Base-by-base conservation (phyloP, 1,140 invertebrate species). In the Druon quercuslanigerum region DNA sequence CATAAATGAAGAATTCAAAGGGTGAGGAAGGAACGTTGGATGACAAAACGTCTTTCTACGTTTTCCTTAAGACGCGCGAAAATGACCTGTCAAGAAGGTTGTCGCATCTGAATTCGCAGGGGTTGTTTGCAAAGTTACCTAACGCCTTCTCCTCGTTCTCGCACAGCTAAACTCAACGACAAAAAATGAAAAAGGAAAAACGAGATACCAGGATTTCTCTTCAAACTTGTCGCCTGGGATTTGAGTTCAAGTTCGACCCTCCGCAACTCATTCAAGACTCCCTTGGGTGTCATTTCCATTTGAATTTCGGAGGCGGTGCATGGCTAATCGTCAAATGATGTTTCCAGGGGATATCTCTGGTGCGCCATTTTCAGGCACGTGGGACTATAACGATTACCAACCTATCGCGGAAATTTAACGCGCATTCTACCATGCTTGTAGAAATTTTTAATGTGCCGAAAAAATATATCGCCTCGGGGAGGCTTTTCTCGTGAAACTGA, bases 301-400 rank as follows among this genome's bases (percentile, higher is more conserved):
- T 66, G 60, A 66, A 66, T 66, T 66, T 66, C 25, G 25, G 33
- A 16, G 33, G 60, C 14, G 25, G 60, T 66, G 60, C 60, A 66
- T 66, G 60, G 60, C 60, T 66, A 66, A 66, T 66, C 60, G 60
- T 66, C 40, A 66, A 66, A 66, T 66, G 60, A 66, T 33, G 60
- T 66, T 40, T 66, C 60, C 33, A 25, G 60, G 60, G 60, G 60
- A 66, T 66, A 66, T 66, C n/a, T 33, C 60, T n/a, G 16, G 7
- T n/a, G 60, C 60, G 40, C 60, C 33, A 66, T 40, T 66, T 66
- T 40, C 60, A 66, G 60, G 25, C 60, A 66, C 60, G 25, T 66
- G 60, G 57, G 60, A 66, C 25, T 33, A 12, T 7, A n/a, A 66
- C 33, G 60, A 46, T 66, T 66, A 66, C 60, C 25, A 66, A 40